These are phyloP conservation scores for Apoda limacodes DNA, from an alignment of 2,888 invertebrate genomes.

Conservation along the genomic window DNA sequence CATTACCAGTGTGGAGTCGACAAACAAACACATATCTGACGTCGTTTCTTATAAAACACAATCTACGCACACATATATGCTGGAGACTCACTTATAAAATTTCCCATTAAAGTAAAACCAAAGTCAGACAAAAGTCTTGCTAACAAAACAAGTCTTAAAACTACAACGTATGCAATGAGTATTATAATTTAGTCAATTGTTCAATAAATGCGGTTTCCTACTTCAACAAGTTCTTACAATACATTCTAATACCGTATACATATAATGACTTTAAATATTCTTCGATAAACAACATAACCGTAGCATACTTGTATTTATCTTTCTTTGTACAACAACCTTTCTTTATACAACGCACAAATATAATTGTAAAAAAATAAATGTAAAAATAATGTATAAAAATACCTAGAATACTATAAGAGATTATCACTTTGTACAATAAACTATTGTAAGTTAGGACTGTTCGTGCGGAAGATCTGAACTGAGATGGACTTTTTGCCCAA, in stretches of 20 bases:
- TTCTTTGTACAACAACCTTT: constrained; percentile 45
- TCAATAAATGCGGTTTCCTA: constrained; percentile 62
- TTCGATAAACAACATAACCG: constrained; percentile 13
- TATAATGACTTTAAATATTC: constrained; percentile 28
- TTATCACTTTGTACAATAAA: constrained; percentile 67
- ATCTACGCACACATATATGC: too few species aligned
- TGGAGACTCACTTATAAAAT: too few species aligned
- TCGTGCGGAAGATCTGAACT: constrained; percentile 46
- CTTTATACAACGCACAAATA: constrained; percentile 57
- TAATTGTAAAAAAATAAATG: constrained; percentile 64
- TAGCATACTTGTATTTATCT: not conserved
- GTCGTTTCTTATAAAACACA: too few species aligned
- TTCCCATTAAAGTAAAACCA: constrained; percentile 34
- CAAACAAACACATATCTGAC: too few species aligned
- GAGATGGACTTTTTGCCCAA: constrained; percentile 13
- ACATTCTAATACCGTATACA: constrained; percentile 22
- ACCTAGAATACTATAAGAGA: constrained; percentile 66
- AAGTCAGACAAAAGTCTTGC: constrained; percentile 50
- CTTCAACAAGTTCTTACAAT: constrained; percentile 48
- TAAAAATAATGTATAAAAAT: constrained; percentile 68
- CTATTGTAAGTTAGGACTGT: constrained; percentile 52
- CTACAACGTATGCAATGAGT: constrained; percentile 66
- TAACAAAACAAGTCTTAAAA: constrained; percentile 49
- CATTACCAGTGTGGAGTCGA: too few species aligned
- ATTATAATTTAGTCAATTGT: constrained; percentile 56